phyloP scores from a whole-genome alignment of 2,797 vertebrate species.

The Yasuhikotakia modesta region DNA sequence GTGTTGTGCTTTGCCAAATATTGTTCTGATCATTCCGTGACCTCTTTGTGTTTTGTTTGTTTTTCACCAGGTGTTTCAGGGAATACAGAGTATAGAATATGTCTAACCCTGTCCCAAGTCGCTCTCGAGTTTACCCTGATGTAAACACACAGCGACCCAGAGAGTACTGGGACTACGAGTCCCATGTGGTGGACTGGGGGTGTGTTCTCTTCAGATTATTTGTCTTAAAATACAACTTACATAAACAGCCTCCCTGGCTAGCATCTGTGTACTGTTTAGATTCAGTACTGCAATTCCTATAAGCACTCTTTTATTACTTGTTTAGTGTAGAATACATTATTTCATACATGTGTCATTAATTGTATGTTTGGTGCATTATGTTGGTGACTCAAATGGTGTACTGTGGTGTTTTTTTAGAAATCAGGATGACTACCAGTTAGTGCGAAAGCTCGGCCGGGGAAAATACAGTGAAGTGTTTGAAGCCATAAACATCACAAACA shows the following conservation, averaged over 20 bases:
- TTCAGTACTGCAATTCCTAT: too few species aligned
- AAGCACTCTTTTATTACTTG: background rate
- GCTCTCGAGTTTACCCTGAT: conserved; percentile 88
- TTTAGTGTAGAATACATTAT: background rate
- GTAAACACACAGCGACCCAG: conserved; percentile 89
- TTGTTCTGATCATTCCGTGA: background rate
- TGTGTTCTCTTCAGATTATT: conserved; percentile 65
- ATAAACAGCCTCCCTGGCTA: too few species aligned
- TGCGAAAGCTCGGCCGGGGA: conserved; percentile 96
- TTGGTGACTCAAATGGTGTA: too few species aligned
- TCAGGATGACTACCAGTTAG: conserved; percentile 98
- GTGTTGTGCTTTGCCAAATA: too few species aligned
- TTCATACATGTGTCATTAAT: too few species aligned
- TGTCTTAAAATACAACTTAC: too few species aligned
- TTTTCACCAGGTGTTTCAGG: conserved; percentile 72
- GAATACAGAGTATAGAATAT: conserved; percentile 79
- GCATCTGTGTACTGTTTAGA: too few species aligned
- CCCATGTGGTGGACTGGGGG: conserved; percentile 90
- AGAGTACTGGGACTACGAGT: conserved; percentile 91
- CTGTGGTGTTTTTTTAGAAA: conserved; percentile 78
- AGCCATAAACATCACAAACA: conserved; percentile 99
- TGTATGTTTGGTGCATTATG: too few species aligned
- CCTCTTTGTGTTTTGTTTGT: background rate
- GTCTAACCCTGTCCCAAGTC: conserved; percentile 87
- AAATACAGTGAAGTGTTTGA: conserved; percentile 99